phyloP scores from a whole-genome alignment of 1,140 invertebrate genomes.

The Hypothenemus hampei region DNA sequence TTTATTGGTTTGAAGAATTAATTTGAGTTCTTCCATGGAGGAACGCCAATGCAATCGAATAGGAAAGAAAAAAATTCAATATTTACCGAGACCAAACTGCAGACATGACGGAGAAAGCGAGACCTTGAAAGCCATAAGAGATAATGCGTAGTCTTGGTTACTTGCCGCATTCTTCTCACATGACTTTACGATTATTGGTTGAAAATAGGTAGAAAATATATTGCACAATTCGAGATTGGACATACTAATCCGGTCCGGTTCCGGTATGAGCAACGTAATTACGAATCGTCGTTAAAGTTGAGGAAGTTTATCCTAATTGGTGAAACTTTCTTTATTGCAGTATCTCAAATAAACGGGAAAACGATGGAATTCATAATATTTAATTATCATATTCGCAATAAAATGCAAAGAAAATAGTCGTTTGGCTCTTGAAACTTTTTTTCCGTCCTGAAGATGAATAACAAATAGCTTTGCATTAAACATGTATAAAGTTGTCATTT shows the following conservation, averaged over 20 bases:
- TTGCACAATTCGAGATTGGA: background rate
- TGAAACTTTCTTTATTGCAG: too few species aligned
- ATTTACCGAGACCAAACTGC: conserved; percentile 8
- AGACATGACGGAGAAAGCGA: conserved; percentile 10
- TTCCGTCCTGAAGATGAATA: background rate
- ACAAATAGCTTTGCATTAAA: conserved; percentile 3
- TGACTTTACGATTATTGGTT: background rate
- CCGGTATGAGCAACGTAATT: too few species aligned
- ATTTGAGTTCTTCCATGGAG: conserved; percentile 1
- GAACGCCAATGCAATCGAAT: conserved; percentile 3
- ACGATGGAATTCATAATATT: too few species aligned
- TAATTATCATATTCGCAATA: background rate
- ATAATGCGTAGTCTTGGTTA: background rate
- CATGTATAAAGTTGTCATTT: conserved; percentile 13
- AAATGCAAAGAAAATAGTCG: background rate
- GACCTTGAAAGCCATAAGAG: conserved; percentile 8
- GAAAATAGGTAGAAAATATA: background rate
- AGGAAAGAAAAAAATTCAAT: conserved; percentile 3
- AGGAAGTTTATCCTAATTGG: too few species aligned
- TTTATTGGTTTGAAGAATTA: background rate
- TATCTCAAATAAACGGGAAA: too few species aligned
- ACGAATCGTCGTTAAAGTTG: too few species aligned
- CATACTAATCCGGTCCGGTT: background rate
- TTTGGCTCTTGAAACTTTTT: background rate
- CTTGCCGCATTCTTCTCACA: conserved; percentile 1